Base-by-base conservation (phyloP, 2,797 vertebrate species). In the Ptychadena robeensis region DNA sequence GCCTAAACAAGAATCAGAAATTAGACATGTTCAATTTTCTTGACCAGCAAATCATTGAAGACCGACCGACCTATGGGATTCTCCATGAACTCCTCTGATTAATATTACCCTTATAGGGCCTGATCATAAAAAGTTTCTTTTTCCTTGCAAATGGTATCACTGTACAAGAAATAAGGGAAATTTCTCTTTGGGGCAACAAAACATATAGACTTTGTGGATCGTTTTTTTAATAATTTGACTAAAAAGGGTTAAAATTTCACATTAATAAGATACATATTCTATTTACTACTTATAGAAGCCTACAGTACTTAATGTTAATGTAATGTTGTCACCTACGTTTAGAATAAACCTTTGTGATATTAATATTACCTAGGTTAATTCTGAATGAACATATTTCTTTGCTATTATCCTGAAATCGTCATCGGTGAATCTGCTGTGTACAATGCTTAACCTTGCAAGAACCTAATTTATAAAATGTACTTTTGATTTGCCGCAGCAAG, bases 401-500 rank as follows among this genome's bases (percentile, higher is more conserved):
- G 67, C 31, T 70, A 75, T 82, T 77, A 77, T 61, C 57, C 73
- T 77, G 31, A 77, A 82, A 37, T 72, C 59, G 48, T 30, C 37
- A 27, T 34, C 44, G 8, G 30, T 76, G 34, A 67, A 71, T 77
- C 73, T 73, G 74, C 63, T 83, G 40, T 79, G 69, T 32, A 68
- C 65, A 83, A 32, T 67, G 61, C 69, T 79, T 79, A 83, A 83
- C 70, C 82, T 83, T 73, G 75, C 75, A 72, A 69, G 68, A 12
- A 64, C 35, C 69, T 61, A 37, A 78, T 66, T 73, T 73, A 73
- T 79, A 80, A 79, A 67, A 78, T 74, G 40, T 40, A 48, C 70
- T 84, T 83, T 83, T 72, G 75, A 77, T 77, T 82, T 64, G 30
- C 28, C 65, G 32, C 66, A 77, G 37, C 53, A 78, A 79, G 28